Evolutionary conservation across 2,797 vertebrate species (phyloP).

Genomic region (Tinamus major): DNA sequence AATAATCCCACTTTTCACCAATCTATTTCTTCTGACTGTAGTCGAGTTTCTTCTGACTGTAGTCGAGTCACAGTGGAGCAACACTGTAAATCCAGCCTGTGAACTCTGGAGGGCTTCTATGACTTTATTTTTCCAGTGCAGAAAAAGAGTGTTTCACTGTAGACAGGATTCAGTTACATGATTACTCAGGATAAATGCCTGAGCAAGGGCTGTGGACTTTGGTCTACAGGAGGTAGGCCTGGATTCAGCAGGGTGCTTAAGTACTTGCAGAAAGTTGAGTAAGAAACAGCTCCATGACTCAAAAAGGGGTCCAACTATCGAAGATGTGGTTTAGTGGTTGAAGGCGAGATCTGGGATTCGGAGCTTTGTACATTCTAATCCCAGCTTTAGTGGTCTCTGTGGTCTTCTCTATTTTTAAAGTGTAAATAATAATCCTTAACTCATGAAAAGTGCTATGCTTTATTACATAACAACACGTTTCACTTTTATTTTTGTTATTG

Average conservation of each 20-base stretch:
- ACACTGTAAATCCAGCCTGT: accelerated
- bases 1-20: neutral
- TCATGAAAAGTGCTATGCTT: conserved; percentile 49
- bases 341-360: conserved; percentile 51
- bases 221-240: conserved; percentile 24
- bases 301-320: conserved; percentile 35
- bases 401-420: conserved; percentile 68
- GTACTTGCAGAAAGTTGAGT: conserved; percentile 48
- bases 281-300: conserved; percentile 39
- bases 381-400: conserved; percentile 64
- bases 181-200: conserved; percentile 1
- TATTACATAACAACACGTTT: conserved; percentile 57
- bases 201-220: neutral
- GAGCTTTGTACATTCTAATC: conserved; percentile 30
- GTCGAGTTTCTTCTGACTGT: neutral
- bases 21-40: neutral
- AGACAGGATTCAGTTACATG: neutral
- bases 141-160: neutral
- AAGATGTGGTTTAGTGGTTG: conserved; percentile 71
- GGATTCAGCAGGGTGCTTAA: conserved; percentile 51
- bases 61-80: neutral
- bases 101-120: neutral
- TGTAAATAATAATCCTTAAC: conserved; percentile 56
- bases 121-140: neutral
- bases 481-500: conserved; percentile 65